Percentiles rank a stretch among this genome's conserved stretches.
Evolutionary conservation across 2,888 invertebrate species (phyloP).

Genomic region (Trichopoda pennipes): DNA sequence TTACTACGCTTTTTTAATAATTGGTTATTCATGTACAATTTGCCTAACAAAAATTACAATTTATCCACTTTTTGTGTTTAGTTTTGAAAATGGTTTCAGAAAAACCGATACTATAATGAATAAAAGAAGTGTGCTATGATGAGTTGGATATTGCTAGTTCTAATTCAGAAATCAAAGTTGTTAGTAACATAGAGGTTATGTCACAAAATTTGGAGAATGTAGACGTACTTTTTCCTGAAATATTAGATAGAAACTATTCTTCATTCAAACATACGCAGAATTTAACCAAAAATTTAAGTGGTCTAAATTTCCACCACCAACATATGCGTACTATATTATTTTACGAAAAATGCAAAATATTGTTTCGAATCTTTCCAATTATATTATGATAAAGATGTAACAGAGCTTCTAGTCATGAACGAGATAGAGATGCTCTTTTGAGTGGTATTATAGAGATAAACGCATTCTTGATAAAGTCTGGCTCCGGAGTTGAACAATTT

Average conservation of each 20-base stretch:
- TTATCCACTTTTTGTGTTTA: conserved; percentile 2
- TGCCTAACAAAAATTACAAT: not conserved
- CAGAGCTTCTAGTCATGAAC: conserved; percentile 38
- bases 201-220: conserved; percentile 17
- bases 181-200: conserved; percentile 21
- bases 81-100: conserved; percentile 1
- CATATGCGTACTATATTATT: conserved; percentile 22
- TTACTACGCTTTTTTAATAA: too few species aligned
- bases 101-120: not conserved
- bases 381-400: conserved; percentile 39
- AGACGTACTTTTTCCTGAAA: conserved; percentile 20
- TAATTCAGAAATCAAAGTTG: conserved; percentile 37
- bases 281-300: conserved; percentile 5
- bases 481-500: conserved; percentile 30
- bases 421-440: conserved; percentile 18
- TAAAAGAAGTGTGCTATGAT: conserved; percentile 1
- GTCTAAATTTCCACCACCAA: conserved; percentile 24
- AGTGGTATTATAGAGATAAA: conserved; percentile 20
- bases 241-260: conserved; percentile 30
- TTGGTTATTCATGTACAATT: conserved; percentile 8
- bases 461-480: conserved; percentile 25
- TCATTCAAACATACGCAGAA: conserved; percentile 16
- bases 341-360: conserved; percentile 21
- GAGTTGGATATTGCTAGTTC: conserved; percentile 33
- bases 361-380: conserved; percentile 31